Evolutionary conservation across 1,140 invertebrate species (phyloP).

Genomic region (Nephila pilipes): DNA sequence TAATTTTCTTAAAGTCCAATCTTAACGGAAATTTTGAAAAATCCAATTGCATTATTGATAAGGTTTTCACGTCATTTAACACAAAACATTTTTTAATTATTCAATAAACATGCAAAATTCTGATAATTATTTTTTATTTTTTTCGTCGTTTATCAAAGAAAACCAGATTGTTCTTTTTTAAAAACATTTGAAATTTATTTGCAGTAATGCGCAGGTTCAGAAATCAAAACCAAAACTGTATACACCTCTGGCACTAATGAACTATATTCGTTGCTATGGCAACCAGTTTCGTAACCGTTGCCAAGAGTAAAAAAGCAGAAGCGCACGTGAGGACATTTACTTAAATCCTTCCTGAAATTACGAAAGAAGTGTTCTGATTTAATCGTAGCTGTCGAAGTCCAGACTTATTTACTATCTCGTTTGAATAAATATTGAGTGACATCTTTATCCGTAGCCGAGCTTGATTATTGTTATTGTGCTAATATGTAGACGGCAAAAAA

Average conservation of each 20-base stretch:
- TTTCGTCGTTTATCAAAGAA: too few species aligned
- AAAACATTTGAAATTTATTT: too few species aligned
- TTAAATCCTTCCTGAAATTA: neutral
- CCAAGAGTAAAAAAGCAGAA: neutral
- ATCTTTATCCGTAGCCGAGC: neutral
- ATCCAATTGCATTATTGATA: too few species aligned
- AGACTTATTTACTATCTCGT: neutral
- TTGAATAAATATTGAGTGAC: neutral
- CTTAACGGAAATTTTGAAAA: too few species aligned
- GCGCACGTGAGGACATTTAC: slow-evolving; percentile 4
- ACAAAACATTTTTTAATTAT: too few species aligned
- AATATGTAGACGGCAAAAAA: neutral
- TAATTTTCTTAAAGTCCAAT: too few species aligned
- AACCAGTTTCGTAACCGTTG: slow-evolving; percentile 17
- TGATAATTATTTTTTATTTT: too few species aligned
- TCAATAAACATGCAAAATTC: too few species aligned
- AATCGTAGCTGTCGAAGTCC: slow-evolving; percentile 3
- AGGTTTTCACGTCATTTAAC: too few species aligned
- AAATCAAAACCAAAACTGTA: neutral
- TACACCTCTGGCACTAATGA: neutral
- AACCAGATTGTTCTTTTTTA: too few species aligned
- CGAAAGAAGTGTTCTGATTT: neutral
- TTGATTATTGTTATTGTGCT: neutral
- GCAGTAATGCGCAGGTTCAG: too few species aligned
- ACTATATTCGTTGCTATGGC: neutral